Evolutionary conservation across 1,140 invertebrate species (phyloP), one percentile per base, ranked within the genome.

Genomic region (Popillia japonica): DNA sequence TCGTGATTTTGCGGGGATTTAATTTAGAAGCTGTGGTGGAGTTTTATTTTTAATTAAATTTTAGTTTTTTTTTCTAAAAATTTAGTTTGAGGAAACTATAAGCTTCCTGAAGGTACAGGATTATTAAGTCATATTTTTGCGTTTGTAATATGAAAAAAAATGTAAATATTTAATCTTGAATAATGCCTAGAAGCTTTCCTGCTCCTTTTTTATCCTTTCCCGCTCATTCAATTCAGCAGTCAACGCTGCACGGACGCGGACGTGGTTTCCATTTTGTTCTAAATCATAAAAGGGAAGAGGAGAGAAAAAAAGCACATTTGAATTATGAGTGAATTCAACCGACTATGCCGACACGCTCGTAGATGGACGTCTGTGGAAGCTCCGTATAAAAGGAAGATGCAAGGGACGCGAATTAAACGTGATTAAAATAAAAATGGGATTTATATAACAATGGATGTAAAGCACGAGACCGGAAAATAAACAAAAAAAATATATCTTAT

Each of bases 131-230:
- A 55, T 55, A 55, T 55, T 55, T 55, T 55, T 55, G 48, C 48
- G 17, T 55, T 55, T 55, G 48, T 55, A 17, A 55, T 7, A 55
- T 17, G 48, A 55, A 55, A 55, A 34, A 17, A 55, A 55, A 55
- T 55, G 48, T 55, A 55, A 55, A 55, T 55, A 55, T 55, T 55
- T 55, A 55, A 55, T 55, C 48, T 55, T 55, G 48, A 55, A 55
- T 55, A 55, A 55, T 55, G 48, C 14, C 11, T 55, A 55, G 6
- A 17, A 55, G 48, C n/a, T 17, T 55, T 3, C 14, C 17, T 55
- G 3, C 17, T 14, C 14, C 17, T 17, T 17, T 55, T 55, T n/a
- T 55, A n/a, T 55, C 48, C 17, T 55, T 17, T 17, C 6, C 48
- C 6, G 14, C 48, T 55, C n/a, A n/a, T n/a, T n/a, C 17, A 55